Evolutionary conservation across 1,140 invertebrate genomes (phyloP).

Genomic region (Anoplolepis gracilipes): DNA sequence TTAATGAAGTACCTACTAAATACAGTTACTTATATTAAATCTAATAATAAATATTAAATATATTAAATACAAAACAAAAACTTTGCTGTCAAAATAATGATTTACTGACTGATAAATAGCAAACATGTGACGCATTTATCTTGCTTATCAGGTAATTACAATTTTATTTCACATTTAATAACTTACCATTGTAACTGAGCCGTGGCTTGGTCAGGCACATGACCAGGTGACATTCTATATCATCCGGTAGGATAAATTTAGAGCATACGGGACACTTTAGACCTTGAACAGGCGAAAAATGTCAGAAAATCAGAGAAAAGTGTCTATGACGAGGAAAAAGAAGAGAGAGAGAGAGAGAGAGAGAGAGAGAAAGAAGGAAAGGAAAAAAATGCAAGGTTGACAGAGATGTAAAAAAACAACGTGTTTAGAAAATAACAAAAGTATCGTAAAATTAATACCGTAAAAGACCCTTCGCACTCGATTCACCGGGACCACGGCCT

Average conservation of each 20-base stretch:
- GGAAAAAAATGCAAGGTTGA: not conserved
- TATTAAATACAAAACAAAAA: not conserved
- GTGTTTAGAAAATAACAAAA: not conserved
- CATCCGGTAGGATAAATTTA: conserved; percentile 98
- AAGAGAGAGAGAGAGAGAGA: not conserved
- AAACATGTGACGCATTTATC: not conserved
- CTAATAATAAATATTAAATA: not conserved
- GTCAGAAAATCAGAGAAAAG: not conserved
- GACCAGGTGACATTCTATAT: conserved; percentile 99
- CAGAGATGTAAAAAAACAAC: too few relatives aligned
- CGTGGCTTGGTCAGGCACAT: conserved; percentile 99
- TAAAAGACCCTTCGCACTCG: conserved; percentile 85
- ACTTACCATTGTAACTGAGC: conserved; percentile 98
- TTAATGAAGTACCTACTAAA: not conserved
- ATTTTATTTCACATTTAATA: not conserved
- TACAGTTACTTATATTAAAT: not conserved
- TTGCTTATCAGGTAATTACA: too few relatives aligned
- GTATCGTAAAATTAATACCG: conserved; percentile 76
- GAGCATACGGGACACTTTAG: conserved; percentile 99
- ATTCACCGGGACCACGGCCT: conserved; percentile 84
- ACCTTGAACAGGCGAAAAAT: conserved; percentile 88
- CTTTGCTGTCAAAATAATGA: not conserved
- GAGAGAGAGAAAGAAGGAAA: too few relatives aligned
- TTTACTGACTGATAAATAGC: not conserved
- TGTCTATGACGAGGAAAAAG: not conserved